phyloP scores from a whole-genome alignment of 2,888 invertebrate species.

The Eubasilissa splendida region DNA sequence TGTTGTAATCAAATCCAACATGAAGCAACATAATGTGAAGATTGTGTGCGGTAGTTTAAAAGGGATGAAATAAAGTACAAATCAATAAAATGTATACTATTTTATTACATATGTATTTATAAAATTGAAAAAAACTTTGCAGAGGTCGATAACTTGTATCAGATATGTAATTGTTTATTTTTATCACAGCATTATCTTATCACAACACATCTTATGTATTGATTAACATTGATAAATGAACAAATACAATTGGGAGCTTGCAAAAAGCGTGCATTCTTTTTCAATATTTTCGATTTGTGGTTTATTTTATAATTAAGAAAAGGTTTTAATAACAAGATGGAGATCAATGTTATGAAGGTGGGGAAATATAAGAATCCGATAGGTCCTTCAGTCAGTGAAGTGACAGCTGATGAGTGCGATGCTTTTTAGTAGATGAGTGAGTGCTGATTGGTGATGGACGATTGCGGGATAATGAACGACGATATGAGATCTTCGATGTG shows the following conservation, averaged over 20 bases:
- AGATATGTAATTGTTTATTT: too few relatives aligned
- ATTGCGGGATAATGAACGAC: neutral
- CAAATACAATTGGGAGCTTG: neutral
- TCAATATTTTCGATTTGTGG: neutral
- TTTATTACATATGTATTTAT: too few relatives aligned
- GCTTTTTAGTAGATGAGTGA: constrained; percentile 26
- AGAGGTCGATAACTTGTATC: too few relatives aligned
- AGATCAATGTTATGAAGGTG: neutral
- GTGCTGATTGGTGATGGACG: neutral
- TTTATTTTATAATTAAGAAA: constrained; percentile 1
- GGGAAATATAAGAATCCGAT: neutral
- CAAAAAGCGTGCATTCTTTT: constrained; percentile 18
- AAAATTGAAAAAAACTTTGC: too few relatives aligned
- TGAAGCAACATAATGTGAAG: too few relatives aligned
- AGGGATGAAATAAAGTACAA: too few relatives aligned
- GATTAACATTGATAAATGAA: too few relatives aligned
- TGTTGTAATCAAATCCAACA: too few relatives aligned
- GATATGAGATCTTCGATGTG: neutral
- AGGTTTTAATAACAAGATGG: neutral
- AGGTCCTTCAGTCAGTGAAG: constrained; percentile 17
- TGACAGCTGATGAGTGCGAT: constrained; percentile 34
- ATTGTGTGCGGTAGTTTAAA: too few relatives aligned
- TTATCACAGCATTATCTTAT: too few relatives aligned
- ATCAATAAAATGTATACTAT: too few relatives aligned
- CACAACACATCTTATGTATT: too few relatives aligned